These are phyloP conservation scores for Passer montanus DNA, from an alignment of 2,113 vertebrate species.

Conservation along the genomic window DNA sequence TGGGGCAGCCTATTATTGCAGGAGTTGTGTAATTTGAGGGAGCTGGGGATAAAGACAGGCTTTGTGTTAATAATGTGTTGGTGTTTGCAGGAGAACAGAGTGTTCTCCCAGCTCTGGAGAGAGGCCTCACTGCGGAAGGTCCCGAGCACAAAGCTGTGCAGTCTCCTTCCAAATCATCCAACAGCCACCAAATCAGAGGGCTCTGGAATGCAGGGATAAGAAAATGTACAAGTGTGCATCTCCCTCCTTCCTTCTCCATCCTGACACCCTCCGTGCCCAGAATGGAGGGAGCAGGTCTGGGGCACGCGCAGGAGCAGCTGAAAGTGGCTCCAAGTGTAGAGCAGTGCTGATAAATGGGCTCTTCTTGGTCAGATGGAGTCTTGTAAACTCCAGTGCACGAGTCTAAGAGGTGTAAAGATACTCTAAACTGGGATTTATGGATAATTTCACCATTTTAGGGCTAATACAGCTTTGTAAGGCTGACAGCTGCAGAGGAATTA, in stretches of 20 bases:
- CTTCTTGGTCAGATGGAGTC: background rate
- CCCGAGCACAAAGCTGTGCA: background rate
- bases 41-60: slow-evolving; percentile 9
- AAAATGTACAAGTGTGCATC: accelerated
- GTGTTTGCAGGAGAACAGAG: background rate
- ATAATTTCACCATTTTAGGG: background rate
- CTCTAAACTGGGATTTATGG: background rate
- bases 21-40: background rate
- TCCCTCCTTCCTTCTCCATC: background rate
- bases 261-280: accelerated
- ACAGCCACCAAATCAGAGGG: background rate
- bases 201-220: background rate
- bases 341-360: background rate
- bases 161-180: background rate
- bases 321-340: background rate
- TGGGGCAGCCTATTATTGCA: background rate
- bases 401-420: background rate
- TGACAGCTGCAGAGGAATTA: background rate
- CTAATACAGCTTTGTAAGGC: background rate
- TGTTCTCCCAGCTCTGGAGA: background rate
- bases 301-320: background rate
- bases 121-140: background rate
- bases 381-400: background rate
- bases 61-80: background rate
- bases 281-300: background rate